These are phyloP conservation scores for Pseudopodoces humilis DNA, from an alignment of 2,113 vertebrate species.

Conservation along the genomic window DNA sequence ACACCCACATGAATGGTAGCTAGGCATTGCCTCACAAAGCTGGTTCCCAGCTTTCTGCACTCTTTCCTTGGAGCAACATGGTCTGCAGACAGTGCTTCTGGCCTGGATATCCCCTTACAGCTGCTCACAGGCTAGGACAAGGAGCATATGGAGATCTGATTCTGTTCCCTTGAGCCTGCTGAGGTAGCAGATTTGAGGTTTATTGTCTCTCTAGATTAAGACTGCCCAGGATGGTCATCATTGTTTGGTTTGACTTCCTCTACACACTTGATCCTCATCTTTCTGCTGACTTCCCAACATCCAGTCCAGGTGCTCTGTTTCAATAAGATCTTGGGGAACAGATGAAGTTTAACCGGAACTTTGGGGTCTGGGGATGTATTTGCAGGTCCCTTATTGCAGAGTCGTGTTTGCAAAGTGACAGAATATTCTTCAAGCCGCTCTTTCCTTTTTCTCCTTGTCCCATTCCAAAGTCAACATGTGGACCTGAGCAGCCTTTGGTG, in stretches of 20 bases:
- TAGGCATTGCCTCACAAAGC: neutral
- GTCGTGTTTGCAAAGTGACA: neutral
- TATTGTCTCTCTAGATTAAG: neutral
- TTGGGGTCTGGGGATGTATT: neutral
- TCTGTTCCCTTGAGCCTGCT: neutral
- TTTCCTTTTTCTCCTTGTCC: neutral
- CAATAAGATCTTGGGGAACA: neutral
- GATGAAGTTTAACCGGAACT: neutral
- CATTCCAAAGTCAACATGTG: neutral
- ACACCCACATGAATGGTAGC: neutral
- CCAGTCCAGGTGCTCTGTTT: neutral
- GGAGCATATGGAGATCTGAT: neutral
- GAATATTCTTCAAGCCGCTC: neutral
- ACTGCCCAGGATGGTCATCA: neutral
- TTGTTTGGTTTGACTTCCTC: neutral
- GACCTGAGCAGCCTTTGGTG: neutral
- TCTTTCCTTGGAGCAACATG: rapidly evolving
- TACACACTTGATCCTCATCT: neutral
- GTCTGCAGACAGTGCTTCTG: neutral
- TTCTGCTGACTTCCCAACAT: neutral
- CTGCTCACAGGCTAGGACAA: neutral
- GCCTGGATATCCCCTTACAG: neutral
- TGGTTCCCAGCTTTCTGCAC: neutral
- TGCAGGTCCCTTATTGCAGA: neutral
- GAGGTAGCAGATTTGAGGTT: neutral